These are phyloP conservation scores for Oryctolagus cuniculus DNA, from an alignment of 2,113 vertebrate genomes.

Conservation along the genomic window mOryCun1.1 NC_091444.1:6776001-6776500, in stretches of 20 bases:
- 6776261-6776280: neutral
- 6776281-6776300: neutral
- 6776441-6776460: accelerated
- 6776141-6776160: neutral
- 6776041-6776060: neutral
- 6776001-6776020: neutral
- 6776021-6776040: neutral
- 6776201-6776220: neutral
- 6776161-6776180: neutral
- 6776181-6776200: neutral
- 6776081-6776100: neutral
- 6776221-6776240: neutral
- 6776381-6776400: neutral
- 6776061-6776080: neutral
- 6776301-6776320: neutral
- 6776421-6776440: neutral
- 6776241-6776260: neutral
- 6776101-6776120: neutral
- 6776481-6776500: neutral
- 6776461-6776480: neutral
- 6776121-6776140: neutral
- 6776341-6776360: neutral
- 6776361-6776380: neutral
- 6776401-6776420: neutral
- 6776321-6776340: neutral